Base-by-base conservation (phyloP, 2,888 invertebrate species). In the Platerodrilus igneus region DNA sequence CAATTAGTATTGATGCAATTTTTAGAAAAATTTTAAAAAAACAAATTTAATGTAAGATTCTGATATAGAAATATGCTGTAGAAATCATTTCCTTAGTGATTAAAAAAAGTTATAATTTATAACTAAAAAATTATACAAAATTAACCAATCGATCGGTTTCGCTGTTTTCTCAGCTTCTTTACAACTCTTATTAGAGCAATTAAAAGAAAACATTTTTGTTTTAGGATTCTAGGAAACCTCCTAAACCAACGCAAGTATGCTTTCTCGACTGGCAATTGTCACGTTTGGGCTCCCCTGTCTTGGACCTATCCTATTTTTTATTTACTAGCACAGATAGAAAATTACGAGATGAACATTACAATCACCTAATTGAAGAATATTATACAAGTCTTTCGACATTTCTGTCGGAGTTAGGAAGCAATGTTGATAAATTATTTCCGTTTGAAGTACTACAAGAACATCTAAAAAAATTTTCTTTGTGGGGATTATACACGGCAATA, bases 281-380 rank as follows among this genome's bases (percentile, higher is more conserved):
- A 4, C 42, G 52, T 4, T 40, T 46, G 13, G 51, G 50, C 5
- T 54, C 58, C 2, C 58, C 57, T 1, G 60, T 49, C 4, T 37
- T 55, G 16, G 66, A 66, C 36, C 37, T 66, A 28, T 37, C 55
- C 3, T 63, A 64, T 32, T 50, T 61, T 37, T 32, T 66, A 7
- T 63, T 58, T 38, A 56, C 57, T 4, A 52, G 51, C 33, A 29
- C 52, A 10, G 45, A 49, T 7, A 49, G 48, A 9, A 41, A 54
- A 10, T 41, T 54, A 11, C 46, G 58, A 4, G 27, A 43, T 14
- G 22, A 50, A 31, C 37, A 56, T 19, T 61, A 42, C 20, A 48
- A 59, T 11, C 36, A 45, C 10, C 25, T 61, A 3, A 31, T 62
- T 3, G 33, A 48, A 15, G 45, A 49, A 21, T 62, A 62, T 44